Base-by-base conservation (phyloP, 2,888 invertebrate species). In the Rhorus exstirpatorius region DNA sequence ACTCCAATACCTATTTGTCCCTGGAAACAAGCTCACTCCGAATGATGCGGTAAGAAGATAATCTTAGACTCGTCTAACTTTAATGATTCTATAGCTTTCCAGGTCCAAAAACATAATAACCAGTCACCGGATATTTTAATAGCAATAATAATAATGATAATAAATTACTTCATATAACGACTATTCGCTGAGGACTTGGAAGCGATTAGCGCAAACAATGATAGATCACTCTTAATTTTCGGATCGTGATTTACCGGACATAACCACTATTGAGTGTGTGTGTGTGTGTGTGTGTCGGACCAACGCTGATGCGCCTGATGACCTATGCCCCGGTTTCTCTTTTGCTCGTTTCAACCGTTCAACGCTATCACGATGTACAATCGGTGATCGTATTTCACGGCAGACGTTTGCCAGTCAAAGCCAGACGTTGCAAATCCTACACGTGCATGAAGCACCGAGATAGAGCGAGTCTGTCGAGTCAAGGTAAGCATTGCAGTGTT, bases 341-440 rank as follows among this genome's bases (percentile, higher is more conserved):
- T 68, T 63, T 35, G 44, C 31, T 46, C 58, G 19, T 68, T 63
- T 49, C 65, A 38, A 19, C 17, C 61, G 35, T 68, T 19, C 8
- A 31, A 26, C 53, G 24, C 68, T 81, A 83, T 85, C 81, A 53
- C 4, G 17, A 6, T 35, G 53, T 71, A 78, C 61, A 71, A 85
- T 85, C 84, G 74, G 53, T 12, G 60, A 79, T 55, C 83, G 79
- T 84, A 84, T 81, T 84, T 84, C 77, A 84, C 76, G 72, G 68
- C 63, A 67, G 81, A 81, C 81, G 74, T 76, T 76, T 77, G 79
- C 83, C 84, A 77, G 79, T 85, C 83, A 85, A 79, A 70, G 72
- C 79, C 83, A 83, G 78, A 84, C 78, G 53, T 83, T 55, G 46
- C 76, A 55, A 61, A 72, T 67, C 53, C 55, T 31, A 46, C 26